Percentiles rank a stretch among this genome's conserved stretches.
Evolutionary conservation across 2,113 vertebrate species (phyloP).

Genomic region (Sarotherodon lohbergeri): DNA sequence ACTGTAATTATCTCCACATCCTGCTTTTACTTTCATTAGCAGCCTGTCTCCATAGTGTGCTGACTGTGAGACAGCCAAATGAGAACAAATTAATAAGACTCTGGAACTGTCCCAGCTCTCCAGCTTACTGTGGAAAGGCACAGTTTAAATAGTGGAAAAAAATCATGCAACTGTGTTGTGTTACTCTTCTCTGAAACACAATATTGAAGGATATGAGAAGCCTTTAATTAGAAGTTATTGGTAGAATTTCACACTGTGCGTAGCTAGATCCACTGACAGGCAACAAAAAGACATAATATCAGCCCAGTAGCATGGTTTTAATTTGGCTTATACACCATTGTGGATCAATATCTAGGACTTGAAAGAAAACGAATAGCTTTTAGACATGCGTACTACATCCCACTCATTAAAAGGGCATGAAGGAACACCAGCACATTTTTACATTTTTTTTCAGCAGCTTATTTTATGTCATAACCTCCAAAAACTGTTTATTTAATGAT

Average conservation of each 20-base stretch:
- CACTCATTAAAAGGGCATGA: background rate
- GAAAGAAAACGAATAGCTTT: background rate
- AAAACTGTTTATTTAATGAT: background rate
- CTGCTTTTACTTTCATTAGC: conserved; percentile 63
- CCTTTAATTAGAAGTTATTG: background rate
- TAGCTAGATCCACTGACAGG: background rate
- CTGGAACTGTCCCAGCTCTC: conserved; percentile 27
- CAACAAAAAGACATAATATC: background rate
- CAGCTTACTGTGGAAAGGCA: background rate
- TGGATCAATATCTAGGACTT: background rate
- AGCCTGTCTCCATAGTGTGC: conserved; percentile 20
- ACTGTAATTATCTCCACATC: conserved; percentile 62
- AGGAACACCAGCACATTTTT: background rate
- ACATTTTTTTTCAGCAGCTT: background rate
- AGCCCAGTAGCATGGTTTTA: background rate
- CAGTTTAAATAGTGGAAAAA: background rate
- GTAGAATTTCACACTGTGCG: background rate
- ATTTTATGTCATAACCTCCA: background rate
- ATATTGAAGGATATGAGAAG: background rate
- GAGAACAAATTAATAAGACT: conserved; percentile 47
- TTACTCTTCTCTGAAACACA: background rate
- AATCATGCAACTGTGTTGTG: background rate
- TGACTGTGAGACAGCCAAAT: conserved; percentile 35
- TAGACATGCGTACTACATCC: background rate
- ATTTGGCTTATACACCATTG: background rate